Percentiles rank a stretch among this genome's conserved stretches.
Evolutionary conservation across 1,140 invertebrate genomes (phyloP).

Genomic region (Drosophila lacertosa): DNA sequence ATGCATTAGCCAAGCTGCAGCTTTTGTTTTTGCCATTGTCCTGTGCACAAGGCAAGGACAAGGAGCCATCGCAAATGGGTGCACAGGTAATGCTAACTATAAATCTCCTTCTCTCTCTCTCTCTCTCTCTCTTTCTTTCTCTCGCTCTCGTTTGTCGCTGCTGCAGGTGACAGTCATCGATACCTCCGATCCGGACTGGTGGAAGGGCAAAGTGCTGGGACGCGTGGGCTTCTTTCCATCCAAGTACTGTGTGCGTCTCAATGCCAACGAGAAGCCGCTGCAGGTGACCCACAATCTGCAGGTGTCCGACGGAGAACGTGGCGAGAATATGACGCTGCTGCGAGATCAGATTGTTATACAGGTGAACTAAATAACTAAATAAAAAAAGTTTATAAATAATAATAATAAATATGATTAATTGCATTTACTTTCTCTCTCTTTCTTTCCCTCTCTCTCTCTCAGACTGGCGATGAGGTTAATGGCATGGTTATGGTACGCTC

Average conservation of each 20-base stretch:
- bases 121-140: background rate
- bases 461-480: constrained; percentile 94
- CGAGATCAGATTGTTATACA: constrained; percentile 91
- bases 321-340: constrained; percentile 86
- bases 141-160: background rate
- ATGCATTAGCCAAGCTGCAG: constrained; percentile 35
- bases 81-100: constrained; percentile 10
- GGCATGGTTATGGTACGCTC: constrained; percentile 97
- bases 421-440: background rate
- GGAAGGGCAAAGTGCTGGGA: constrained; percentile 97
- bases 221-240: constrained; percentile 97
- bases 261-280: constrained; percentile 94
- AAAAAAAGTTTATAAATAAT: no score
- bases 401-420: no score
- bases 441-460: background rate
- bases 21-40: constrained; percentile 21
- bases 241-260: constrained; percentile 95
- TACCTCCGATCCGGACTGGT: constrained; percentile 97
- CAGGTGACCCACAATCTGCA: constrained; percentile 91
- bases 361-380: constrained; percentile 46
- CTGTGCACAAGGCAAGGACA: constrained; percentile 8
- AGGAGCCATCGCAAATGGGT: constrained; percentile 4
- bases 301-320: constrained; percentile 87
- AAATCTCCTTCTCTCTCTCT: background rate
- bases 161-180: constrained; percentile 93